Evolutionary conservation across 1,140 invertebrate species (phyloP).

Genomic region (Chrysoperla carnea): DNA sequence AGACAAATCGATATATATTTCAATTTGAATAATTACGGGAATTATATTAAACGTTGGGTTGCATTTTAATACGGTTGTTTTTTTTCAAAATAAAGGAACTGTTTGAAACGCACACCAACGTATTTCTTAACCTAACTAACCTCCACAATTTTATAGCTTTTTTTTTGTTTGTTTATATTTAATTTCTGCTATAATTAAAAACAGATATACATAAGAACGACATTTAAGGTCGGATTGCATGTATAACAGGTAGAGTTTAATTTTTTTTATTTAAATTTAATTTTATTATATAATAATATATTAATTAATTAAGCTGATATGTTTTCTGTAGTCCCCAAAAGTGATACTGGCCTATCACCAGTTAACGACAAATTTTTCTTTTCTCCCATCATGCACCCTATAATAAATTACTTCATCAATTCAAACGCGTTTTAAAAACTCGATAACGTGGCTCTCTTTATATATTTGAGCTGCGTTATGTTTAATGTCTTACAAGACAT

Average conservation of each 20-base stretch:
- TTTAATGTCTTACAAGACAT: constrained; percentile 15
- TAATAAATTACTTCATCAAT: constrained; percentile 1
- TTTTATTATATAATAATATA: constrained; percentile 4
- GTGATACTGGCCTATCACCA: constrained; percentile 10
- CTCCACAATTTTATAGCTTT: constrained; percentile 14
- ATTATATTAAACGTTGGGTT: background rate
- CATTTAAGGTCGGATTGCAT: constrained; percentile 25
- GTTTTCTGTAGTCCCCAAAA: constrained; percentile 22
- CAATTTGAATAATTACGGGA: background rate
- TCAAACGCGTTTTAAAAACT: too few species aligned
- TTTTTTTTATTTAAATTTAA: background rate
- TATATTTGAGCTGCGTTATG: constrained; percentile 17
- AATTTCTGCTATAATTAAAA: constrained; percentile 7
- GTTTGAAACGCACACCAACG: too few species aligned
- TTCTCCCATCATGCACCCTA: constrained; percentile 18
- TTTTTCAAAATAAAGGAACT: too few species aligned
- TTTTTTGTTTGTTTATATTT: constrained; percentile 1
- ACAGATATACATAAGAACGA: constrained; percentile 19
- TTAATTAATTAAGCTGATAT: constrained; percentile 25
- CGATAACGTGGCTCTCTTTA: constrained; percentile 10
- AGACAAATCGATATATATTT: background rate
- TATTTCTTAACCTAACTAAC: constrained; percentile 3
- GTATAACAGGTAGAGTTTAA: constrained; percentile 20
- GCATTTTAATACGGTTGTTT: background rate
- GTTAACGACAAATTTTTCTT: constrained; percentile 4